Evolutionary conservation across 2,888 invertebrate genomes (phyloP), one percentile per base, ranked within the genome.

Genomic region (Tetragonisca angustula): DNA sequence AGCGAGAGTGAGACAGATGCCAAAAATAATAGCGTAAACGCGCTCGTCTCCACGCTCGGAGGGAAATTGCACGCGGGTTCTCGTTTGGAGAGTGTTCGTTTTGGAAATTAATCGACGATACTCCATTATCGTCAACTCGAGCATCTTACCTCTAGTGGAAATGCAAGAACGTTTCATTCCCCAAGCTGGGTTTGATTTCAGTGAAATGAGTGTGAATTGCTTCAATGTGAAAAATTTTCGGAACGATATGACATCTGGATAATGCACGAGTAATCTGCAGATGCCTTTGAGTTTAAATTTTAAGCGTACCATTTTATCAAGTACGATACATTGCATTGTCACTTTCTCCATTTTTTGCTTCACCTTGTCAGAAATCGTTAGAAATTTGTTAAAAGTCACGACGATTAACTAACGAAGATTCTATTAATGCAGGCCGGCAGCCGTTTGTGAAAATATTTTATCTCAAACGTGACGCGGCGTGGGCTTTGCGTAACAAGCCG

Each of bases 11-110:
- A 19, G n/a, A 50, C 50, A 19, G 21, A 52, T 64, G 32, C n/a
- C 32, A 62, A 64, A 52, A 73, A 73, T 69, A 69, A 69, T 69
- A 32, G 69, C 52, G 69, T 21, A 52, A 69, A 69, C 52, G 69
- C 9, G 27, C 11, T 50, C 19, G 15, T 21, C 15, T 11, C 19
- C 19, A 27, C 27, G 15, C 54, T 69, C 52, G 52, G 21, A 52
- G 69, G 21, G 69, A 69, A 69, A 69, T 69, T 69, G 52, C 13
- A 27, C 21, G 43, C 1, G 27, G 68, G 50, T 50, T 52, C 69
- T 69, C 49, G 24, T 69, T 27, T 27, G 27, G 27, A 27, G 2
- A 27, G 27, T 27, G 27, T 27, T 69, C 49, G 24, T 52, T 69
- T 52, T 32, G 27, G 27, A 27, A 69, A 52, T 69, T 69, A 69